Evolutionary conservation across 2,113 vertebrate species (phyloP).

Genomic region (Steatornis caripensis): DNA sequence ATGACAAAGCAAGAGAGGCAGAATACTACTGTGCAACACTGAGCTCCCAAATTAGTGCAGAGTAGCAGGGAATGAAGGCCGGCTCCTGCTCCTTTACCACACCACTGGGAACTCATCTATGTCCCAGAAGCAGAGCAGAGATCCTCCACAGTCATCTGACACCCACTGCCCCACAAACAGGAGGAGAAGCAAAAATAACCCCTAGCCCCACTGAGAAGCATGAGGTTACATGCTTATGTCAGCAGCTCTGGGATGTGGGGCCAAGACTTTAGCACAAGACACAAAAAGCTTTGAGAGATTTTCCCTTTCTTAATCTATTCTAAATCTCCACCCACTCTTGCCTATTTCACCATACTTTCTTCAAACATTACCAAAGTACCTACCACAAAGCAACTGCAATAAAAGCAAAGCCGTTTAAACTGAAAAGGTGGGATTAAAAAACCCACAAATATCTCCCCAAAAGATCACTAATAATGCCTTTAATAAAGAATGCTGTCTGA

Average conservation of each 20-base stretch:
- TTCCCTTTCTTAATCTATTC: not conserved
- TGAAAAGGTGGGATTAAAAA: not conserved
- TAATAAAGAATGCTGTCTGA: not conserved
- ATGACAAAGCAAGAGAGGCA: not conserved
- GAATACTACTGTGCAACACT: not conserved
- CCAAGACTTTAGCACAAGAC: not conserved
- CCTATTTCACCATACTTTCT: not conserved
- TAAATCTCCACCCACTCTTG: not conserved
- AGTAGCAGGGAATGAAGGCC: not conserved
- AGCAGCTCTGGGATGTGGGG: not conserved
- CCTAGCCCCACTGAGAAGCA: rapidly evolving
- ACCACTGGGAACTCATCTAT: not conserved
- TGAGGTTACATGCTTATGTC: not conserved
- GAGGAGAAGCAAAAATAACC: not conserved
- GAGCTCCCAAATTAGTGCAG: not conserved
- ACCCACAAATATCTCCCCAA: not conserved
- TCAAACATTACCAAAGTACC: not conserved
- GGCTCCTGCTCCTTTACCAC: not conserved
- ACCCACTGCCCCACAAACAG: not conserved
- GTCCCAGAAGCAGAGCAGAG: not conserved
- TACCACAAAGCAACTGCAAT: not conserved
- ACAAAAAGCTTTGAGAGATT: not conserved
- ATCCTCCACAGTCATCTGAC: not conserved
- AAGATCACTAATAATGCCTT: not conserved
- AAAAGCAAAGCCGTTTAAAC: not conserved